phyloP scores from a whole-genome alignment of 2,888 invertebrate species.

The Lasioglossum calceatum region DNA sequence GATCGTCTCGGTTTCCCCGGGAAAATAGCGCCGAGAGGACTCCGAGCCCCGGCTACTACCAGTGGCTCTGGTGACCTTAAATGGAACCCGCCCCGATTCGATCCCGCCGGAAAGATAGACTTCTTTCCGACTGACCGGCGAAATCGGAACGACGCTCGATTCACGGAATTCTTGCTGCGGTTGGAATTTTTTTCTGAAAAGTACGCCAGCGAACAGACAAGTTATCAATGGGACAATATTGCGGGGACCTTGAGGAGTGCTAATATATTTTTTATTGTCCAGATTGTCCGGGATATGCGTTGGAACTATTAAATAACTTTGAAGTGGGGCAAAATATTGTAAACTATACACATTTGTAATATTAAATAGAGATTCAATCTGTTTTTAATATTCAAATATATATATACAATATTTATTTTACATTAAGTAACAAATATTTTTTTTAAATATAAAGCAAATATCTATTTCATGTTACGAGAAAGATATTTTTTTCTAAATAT shows the following conservation, averaged over 20 bases:
- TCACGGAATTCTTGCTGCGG: neutral
- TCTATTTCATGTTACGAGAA: too few relatives aligned
- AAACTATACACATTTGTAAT: too few relatives aligned
- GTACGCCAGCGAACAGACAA: accelerated
- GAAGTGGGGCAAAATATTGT: neutral
- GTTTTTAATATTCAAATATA: too few relatives aligned
- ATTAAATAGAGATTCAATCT: too few relatives aligned
- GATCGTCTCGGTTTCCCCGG: constrained; percentile 51
- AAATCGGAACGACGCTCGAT: neutral
- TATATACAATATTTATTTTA: too few relatives aligned
- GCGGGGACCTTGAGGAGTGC: neutral
- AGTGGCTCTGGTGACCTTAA: constrained; percentile 16
- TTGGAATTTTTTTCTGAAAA: neutral
- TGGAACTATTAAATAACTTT: neutral
- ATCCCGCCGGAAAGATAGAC: neutral
- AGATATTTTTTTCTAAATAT: too few relatives aligned
- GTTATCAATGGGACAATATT: too few relatives aligned
- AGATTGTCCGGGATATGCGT: neutral
- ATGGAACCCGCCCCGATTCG: neutral
- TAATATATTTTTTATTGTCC: neutral
- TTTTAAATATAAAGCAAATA: too few relatives aligned
- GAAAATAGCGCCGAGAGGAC: constrained; percentile 23
- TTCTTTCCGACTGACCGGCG: neutral
- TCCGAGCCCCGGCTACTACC: neutral
- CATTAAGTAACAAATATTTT: too few relatives aligned